These are phyloP conservation scores for Lottia gigantea DNA, from an alignment of 2,888 invertebrate genomes.

Conservation along the genomic window DNA sequence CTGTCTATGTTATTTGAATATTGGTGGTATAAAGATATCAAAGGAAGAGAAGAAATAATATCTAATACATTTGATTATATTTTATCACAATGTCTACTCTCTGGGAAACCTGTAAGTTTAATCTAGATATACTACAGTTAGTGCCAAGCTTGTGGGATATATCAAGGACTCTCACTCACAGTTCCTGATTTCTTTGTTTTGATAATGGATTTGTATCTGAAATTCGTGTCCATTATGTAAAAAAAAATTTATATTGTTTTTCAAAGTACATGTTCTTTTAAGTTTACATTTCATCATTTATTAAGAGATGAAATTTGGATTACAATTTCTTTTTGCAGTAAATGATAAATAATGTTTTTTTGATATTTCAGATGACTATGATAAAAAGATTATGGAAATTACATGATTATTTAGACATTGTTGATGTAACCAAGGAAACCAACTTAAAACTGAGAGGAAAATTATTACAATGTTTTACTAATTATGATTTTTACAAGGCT, in stretches of 20 bases:
- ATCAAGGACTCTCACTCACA: too few relatives aligned
- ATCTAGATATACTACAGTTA: too few relatives aligned
- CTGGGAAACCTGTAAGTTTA: constrained; percentile 35
- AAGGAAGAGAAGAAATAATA: constrained; percentile 47
- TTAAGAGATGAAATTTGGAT: too few relatives aligned
- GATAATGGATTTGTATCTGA: too few relatives aligned
- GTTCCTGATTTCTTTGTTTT: too few relatives aligned
- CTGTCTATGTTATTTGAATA: constrained; percentile 53
- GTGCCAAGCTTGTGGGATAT: too few relatives aligned
- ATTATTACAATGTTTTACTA: background rate
- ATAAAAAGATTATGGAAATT: constrained; percentile 13
- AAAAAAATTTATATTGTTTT: too few relatives aligned
- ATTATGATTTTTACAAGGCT: background rate
- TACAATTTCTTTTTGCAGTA: too few relatives aligned
- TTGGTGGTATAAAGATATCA: constrained; percentile 55
- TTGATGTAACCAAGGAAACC: constrained; percentile 8
- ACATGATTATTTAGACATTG: background rate
- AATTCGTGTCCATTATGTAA: too few relatives aligned
- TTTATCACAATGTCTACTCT: constrained; percentile 40
- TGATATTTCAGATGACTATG: background rate
- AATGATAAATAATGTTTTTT: too few relatives aligned
- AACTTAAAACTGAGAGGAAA: background rate
- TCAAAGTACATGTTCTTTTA: too few relatives aligned
- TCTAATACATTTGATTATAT: constrained; percentile 50
- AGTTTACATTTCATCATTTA: too few relatives aligned